Percentiles rank a stretch among this genome's conserved stretches.
Conservation (phyloP, 2,113 vertebrate genomes). For the Seriola rivoliana region DNA sequence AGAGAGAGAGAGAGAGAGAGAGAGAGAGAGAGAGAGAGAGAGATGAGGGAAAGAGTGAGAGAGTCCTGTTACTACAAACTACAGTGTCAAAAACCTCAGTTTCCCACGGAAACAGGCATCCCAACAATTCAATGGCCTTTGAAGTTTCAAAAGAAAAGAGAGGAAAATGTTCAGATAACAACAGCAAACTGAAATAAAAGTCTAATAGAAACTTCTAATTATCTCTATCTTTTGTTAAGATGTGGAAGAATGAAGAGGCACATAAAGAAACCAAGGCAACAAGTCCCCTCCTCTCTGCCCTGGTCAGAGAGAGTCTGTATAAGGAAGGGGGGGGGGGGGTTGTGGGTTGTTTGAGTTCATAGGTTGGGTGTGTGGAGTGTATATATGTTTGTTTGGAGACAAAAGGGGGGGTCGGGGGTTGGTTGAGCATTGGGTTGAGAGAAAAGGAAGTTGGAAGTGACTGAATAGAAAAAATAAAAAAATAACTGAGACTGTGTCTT, state of each 20-base stretch:
- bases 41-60: conserved; percentile 13
- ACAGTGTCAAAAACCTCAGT: conserved; percentile 52
- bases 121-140: conserved; percentile 55
- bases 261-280: conserved; percentile 82
- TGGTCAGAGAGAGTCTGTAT: conserved; percentile 45
- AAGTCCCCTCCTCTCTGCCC: conserved; percentile 49
- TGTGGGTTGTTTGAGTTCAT: conserved; percentile 36
- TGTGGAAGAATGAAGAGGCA: conserved; percentile 78
- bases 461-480: conserved; percentile 5
- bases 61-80: conserved; percentile 26
- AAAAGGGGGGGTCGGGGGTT: conserved; percentile 8
- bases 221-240: conserved; percentile 47
- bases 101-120: conserved; percentile 48
- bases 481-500: conserved; percentile 7
- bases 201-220: conserved; percentile 40
- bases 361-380: conserved; percentile 36
- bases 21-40: conserved; percentile 11
- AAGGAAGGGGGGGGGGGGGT: background rate
- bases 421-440: background rate
- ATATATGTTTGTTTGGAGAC: conserved; percentile 35
- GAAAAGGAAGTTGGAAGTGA: conserved; percentile 3
- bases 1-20: conserved; percentile 31
- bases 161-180: conserved; percentile 43
- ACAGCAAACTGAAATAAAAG: conserved; percentile 59
- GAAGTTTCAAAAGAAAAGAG: conserved; percentile 51